A percentile compares a stretch with the other conserved stretches of the same genome.
These are phyloP conservation scores for Lochmaea capreae DNA, from an alignment of 2,888 invertebrate species.

Conservation along the genomic window DNA sequence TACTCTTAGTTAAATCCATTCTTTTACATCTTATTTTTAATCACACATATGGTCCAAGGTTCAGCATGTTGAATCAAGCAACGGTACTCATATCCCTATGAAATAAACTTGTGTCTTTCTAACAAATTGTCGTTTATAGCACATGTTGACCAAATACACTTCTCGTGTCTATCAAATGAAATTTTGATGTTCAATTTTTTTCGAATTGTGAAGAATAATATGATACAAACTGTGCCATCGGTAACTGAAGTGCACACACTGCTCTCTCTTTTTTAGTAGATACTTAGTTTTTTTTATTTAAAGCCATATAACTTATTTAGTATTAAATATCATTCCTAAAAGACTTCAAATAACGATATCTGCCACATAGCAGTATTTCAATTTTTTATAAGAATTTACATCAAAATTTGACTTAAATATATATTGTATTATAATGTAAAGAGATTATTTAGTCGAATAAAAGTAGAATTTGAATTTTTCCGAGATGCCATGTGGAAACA, in stretches of 20 bases:
- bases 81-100: no score
- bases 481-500: slow-evolving; percentile 34
- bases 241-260: slow-evolving; percentile 18
- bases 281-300: slow-evolving; percentile 23
- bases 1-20: no score
- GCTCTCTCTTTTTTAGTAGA: slow-evolving; percentile 34
- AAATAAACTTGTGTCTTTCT: no score
- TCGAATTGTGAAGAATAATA: background rate
- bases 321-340: slow-evolving; percentile 38
- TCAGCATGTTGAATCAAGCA: no score
- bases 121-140: no score
- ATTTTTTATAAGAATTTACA: slow-evolving; percentile 39
- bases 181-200: background rate
- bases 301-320: slow-evolving; percentile 30
- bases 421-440: slow-evolving; percentile 48
- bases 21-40: no score
- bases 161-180: no score
- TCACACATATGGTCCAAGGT: no score
- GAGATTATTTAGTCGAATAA: slow-evolving; percentile 38
- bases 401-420: slow-evolving; percentile 34
- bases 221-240: background rate
- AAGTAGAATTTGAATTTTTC: slow-evolving; percentile 31
- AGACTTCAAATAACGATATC: slow-evolving; percentile 38
- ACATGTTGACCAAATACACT: no score
- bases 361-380: slow-evolving; percentile 44